Evolutionary conservation across 1,140 invertebrate genomes (phyloP).

Genomic region (Drosophila pseudoobscura): DNA sequence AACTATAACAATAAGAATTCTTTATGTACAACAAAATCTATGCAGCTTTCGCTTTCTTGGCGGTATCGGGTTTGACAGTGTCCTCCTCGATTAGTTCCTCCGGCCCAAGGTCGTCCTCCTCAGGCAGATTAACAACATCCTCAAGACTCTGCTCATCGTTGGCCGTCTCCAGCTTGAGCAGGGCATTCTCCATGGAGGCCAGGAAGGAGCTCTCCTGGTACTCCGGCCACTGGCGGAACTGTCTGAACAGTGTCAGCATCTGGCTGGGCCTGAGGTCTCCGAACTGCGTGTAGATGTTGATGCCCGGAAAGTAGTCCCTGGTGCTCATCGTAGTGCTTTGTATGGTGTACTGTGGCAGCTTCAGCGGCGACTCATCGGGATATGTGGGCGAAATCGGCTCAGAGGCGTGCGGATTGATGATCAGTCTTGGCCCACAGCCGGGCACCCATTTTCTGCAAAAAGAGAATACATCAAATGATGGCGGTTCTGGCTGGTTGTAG

Average conservation of each 20-base stretch:
- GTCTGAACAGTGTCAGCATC: conserved; percentile 85
- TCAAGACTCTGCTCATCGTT: conserved; percentile 69
- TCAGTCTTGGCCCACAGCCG: conserved; percentile 86
- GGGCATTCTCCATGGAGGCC: conserved; percentile 84
- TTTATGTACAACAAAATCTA: neutral
- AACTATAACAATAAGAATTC: conserved; percentile 1
- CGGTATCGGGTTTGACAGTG: neutral
- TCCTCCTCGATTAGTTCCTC: conserved; percentile 52
- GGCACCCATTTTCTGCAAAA: conserved; percentile 86
- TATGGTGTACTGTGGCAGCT: conserved; percentile 65
- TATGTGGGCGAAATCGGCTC: conserved; percentile 48
- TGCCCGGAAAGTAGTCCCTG: conserved; percentile 84
- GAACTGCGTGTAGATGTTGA: conserved; percentile 87
- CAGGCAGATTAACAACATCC: conserved; percentile 57
- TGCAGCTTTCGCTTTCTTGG: conserved; percentile 33
- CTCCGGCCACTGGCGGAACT: conserved; percentile 85
- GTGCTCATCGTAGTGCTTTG: conserved; percentile 59
- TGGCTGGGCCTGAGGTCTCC: conserved; percentile 85
- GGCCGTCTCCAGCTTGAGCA: conserved; percentile 72
- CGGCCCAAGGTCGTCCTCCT: conserved; percentile 69
- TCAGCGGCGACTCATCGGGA: conserved; percentile 83
- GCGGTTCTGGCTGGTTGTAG: too few relatives aligned
- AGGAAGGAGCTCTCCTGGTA: conserved; percentile 85
- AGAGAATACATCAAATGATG: neutral
- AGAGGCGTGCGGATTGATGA: conserved; percentile 75